Evolutionary conservation across 2,113 vertebrate species (phyloP).

Genomic region (Tachysurus vachellii): DNA sequence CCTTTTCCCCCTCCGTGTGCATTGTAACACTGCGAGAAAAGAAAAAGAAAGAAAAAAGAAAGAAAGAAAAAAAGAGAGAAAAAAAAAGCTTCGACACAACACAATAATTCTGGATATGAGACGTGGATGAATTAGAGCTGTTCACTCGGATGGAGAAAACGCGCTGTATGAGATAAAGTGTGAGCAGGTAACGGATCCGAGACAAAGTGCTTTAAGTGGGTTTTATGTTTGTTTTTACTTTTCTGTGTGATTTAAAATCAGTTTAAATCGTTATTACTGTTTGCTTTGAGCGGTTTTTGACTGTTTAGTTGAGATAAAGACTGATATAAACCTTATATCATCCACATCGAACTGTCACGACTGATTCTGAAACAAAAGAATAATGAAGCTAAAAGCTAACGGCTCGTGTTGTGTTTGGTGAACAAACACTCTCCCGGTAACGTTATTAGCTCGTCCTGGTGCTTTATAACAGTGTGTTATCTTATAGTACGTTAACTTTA

Average conservation of each 20-base stretch:
- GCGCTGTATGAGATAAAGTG: background rate
- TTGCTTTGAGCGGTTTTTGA: background rate
- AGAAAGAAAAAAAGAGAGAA: background rate
- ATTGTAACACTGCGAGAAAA: slow-evolving; percentile 46
- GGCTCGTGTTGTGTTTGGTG: background rate
- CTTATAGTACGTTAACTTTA: no score
- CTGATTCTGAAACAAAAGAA: slow-evolving; percentile 6
- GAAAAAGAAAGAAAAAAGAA: background rate
- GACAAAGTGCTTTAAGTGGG: background rate
- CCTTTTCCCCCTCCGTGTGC: slow-evolving; percentile 45
- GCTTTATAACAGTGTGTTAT: background rate
- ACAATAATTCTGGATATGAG: no score
- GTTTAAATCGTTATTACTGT: background rate
- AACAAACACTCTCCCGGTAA: background rate
- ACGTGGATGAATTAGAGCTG: no score
- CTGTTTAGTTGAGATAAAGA: background rate
- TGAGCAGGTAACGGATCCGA: slow-evolving; percentile 18
- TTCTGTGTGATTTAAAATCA: background rate
- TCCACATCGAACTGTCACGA: background rate
- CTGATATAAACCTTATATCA: background rate
- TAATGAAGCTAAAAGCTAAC: background rate
- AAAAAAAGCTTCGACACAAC: background rate
- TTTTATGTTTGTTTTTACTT: background rate
- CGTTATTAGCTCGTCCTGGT: background rate
- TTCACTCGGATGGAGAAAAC: background rate